Percentiles rank a stretch among this genome's conserved stretches.
These are phyloP conservation scores for Mythimna albipuncta DNA, from an alignment of 2,888 invertebrate genomes.

Conservation along the genomic window DNA sequence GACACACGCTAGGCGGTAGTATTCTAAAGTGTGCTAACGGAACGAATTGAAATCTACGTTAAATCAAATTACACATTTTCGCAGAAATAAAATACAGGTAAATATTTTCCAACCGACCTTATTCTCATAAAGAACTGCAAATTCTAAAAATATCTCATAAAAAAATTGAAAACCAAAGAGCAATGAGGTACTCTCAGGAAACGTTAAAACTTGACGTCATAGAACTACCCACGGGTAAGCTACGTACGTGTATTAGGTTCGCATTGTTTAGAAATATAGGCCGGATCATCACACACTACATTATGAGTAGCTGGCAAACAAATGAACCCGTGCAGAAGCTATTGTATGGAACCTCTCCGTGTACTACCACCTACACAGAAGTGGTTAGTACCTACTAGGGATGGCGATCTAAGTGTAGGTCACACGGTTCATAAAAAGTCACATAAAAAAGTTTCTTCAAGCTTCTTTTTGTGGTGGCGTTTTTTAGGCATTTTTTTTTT, in stretches of 20 bases:
- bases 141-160: no score
- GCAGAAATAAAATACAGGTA: no score
- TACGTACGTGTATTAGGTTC: neutral
- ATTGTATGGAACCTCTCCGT: neutral
- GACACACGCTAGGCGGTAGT: no score
- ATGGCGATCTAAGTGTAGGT: no score
- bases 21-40: no score
- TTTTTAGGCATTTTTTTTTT: no score
- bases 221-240: neutral
- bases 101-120: neutral
- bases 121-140: neutral
- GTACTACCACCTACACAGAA: neutral
- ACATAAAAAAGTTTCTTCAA: no score
- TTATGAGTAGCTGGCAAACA: neutral
- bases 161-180: neutral
- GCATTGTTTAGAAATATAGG: neutral
- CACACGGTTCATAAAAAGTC: no score
- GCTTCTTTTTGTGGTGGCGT: no score
- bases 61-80: no score
- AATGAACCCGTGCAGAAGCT: neutral
- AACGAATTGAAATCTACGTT: no score
- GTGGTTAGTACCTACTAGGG: no score
- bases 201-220: neutral
- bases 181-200: neutral
- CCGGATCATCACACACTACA: neutral